Base-by-base conservation (phyloP, 1,140 invertebrate genomes). In the Sitophilus oryzae region DNA sequence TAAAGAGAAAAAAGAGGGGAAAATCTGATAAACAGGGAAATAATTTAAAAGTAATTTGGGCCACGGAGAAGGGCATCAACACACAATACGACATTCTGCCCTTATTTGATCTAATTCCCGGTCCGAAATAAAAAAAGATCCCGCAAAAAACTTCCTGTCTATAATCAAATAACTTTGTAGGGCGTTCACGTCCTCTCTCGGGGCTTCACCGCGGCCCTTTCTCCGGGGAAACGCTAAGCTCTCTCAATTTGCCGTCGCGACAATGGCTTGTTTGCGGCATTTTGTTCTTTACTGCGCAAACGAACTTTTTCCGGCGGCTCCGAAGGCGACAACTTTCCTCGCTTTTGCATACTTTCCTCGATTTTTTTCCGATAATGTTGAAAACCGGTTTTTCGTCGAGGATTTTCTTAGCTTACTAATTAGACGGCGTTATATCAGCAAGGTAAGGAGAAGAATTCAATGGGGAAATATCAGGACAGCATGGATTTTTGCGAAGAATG, bases 131-230 rank as follows among this genome's bases (percentile, higher is more conserved):
- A 30, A 30, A 30, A 30, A 30, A 30, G 25, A 11, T 30, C 25
- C 25, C 25, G 25, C 25, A 51, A 48, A 48, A 43, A 56, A 52
- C 14, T 34, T 43, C 15, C 14, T 30, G 35, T 42, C 54, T 51
- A 51, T 57, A 46, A 57, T 57, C 55, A 57, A 57, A 57, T 57
- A 57, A 57, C 41, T 57, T 57, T 49, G 48, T 34, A 51, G 41
- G 55, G 53, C 37, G 40, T 56, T 56, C 55, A 57, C 48, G 55
- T 57, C 18, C 36, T 46, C 15, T 46, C 51, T 45, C 14, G 14
- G 55, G 55, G 37, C 41, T 52, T 41, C 47, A 56, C 40, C 41
- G 21, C 34, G 42, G 37, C 38, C 41, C 37, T 47, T 49, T 41
- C 40, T 42, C 55, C 15, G 15, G 44, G 19, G 55, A 52, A 45